phyloP scores from a whole-genome alignment of 2,113 vertebrate species.

The Perccottus glenii region DNA sequence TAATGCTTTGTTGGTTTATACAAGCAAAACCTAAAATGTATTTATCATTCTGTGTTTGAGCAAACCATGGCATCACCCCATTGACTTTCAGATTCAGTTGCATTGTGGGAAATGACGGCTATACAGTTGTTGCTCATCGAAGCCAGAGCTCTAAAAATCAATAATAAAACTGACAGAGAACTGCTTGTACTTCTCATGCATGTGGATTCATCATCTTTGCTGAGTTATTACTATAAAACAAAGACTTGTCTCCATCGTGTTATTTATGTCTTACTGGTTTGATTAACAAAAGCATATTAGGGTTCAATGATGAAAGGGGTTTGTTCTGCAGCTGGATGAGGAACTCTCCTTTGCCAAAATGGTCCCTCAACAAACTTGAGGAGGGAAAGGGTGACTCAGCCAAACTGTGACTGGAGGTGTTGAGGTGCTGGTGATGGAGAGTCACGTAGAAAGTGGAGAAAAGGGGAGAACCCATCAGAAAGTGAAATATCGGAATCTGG shows the following conservation, averaged over 20 bases:
- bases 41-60: neutral
- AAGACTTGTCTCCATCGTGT: neutral
- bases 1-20: neutral
- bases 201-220: neutral
- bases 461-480: neutral
- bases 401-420: conserved; percentile 6
- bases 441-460: conserved; percentile 10
- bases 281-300: neutral
- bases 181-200: neutral
- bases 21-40: neutral
- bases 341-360: conserved; percentile 17
- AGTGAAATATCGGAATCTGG: conserved; percentile 15
- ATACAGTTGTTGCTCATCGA: neutral
- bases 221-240: neutral
- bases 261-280: neutral
- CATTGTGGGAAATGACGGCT: neutral
- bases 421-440: conserved; percentile 15
- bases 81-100: neutral
- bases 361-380: conserved; percentile 2
- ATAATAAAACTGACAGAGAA: neutral
- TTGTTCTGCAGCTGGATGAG: conserved; percentile 2
- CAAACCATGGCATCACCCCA: neutral
- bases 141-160: neutral
- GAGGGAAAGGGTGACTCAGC: neutral
- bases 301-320: neutral